phyloP scores from a whole-genome alignment of 2,113 vertebrate species.

The Canis aureus region DNA sequence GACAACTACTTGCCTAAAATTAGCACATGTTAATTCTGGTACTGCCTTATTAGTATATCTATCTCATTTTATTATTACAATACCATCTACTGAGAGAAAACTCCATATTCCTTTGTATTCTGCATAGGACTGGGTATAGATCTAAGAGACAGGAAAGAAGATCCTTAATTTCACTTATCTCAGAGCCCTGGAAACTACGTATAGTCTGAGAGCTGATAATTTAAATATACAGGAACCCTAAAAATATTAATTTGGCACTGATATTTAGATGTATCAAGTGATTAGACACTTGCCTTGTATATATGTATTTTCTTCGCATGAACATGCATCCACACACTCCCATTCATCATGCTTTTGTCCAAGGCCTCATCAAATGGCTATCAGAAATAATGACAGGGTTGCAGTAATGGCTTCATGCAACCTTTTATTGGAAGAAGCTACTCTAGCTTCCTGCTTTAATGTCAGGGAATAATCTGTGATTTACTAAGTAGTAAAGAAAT shows the following conservation, averaged over 20 bases:
- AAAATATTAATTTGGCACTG: neutral
- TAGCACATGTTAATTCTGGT: neutral
- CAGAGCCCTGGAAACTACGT: neutral
- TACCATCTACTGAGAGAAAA: neutral
- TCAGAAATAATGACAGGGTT: slow-evolving; percentile 43
- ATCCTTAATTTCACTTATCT: neutral
- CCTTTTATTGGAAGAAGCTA: neutral
- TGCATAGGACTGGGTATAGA: neutral
- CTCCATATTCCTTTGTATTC: neutral
- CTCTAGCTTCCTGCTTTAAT: neutral
- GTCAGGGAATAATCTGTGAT: neutral
- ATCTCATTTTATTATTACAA: neutral
- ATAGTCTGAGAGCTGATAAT: neutral
- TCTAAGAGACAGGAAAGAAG: neutral
- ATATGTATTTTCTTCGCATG: neutral
- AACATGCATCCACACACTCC: neutral
- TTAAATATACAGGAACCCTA: neutral
- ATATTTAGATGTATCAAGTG: neutral
- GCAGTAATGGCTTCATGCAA: neutral
- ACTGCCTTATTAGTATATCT: neutral
- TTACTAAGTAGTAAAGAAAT: neutral
- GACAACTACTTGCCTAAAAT: neutral
- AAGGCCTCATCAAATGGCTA: neutral
- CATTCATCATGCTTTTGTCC: neutral
- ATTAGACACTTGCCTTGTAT: neutral